A percentile compares a stretch with the other conserved stretches of the same genome.
phyloP scores from a whole-genome alignment of 2,888 invertebrate genomes.

The Epirrhoe tristata region DNA sequence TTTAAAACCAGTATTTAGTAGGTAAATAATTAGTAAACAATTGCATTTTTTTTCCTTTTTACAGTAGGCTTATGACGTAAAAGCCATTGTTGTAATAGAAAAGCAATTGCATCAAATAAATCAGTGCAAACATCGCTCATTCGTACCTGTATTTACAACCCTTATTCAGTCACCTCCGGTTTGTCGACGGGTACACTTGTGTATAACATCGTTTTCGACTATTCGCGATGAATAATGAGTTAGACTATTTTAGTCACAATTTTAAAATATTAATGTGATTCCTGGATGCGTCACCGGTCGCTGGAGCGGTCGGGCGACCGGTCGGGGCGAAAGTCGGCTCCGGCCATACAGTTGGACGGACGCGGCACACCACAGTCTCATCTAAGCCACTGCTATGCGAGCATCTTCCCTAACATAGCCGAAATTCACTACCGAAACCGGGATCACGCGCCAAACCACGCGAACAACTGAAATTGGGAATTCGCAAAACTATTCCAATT shows the following conservation, averaged over 20 bases:
- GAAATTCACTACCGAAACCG: slow-evolving; percentile 65
- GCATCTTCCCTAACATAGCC: slow-evolving; percentile 83
- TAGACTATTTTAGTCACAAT: slow-evolving; percentile 58
- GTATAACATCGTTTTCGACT: slow-evolving; percentile 9
- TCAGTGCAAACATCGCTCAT: slow-evolving; percentile 58
- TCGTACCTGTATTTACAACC: slow-evolving; percentile 36
- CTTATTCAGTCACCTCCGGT: slow-evolving; percentile 39
- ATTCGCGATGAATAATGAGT: slow-evolving; percentile 33
- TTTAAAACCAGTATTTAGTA: neutral
- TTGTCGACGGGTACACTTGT: slow-evolving; percentile 36
- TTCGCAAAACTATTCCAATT: slow-evolving; percentile 49
- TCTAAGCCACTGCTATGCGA: slow-evolving; percentile 84
- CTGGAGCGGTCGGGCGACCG: slow-evolving; percentile 81
- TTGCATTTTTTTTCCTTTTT: neutral
- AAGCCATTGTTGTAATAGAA: slow-evolving; percentile 4
- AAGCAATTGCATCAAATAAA: slow-evolving; percentile 50
- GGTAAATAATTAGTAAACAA: neutral
- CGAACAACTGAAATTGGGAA: slow-evolving; percentile 60
- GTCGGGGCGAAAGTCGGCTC: slow-evolving; percentile 83
- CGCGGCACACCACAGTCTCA: slow-evolving; percentile 82
- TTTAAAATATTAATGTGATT: slow-evolving; percentile 68
- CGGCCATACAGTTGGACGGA: slow-evolving; percentile 76
- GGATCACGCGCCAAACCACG: slow-evolving; percentile 70
- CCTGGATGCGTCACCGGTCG: slow-evolving; percentile 81
- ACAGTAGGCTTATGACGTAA: slow-evolving; percentile 3